Base-by-base conservation (phyloP, 2,113 vertebrate genomes). In the Callospermophilus lateralis region DNA sequence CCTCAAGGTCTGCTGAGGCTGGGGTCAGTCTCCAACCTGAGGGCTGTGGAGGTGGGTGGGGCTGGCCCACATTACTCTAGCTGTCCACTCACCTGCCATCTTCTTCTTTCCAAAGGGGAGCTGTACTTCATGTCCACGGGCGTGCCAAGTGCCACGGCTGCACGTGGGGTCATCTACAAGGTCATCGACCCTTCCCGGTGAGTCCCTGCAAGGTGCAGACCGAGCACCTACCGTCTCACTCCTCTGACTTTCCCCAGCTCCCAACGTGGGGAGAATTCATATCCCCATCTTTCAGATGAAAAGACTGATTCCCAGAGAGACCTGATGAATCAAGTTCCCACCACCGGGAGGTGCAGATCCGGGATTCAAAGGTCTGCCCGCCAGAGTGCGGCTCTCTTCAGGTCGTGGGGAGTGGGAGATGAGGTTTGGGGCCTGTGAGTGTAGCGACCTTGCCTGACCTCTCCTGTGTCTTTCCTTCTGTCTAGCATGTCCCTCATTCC, bases 91-190 rank as follows among this genome's bases (percentile, higher is more conserved):
- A 97, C 81, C 22, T 1, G 30, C 28, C 45, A 2, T 88, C 34
- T 77, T 48, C 28, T 92, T 39, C 5, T 34, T 15, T 93, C 77
- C 74, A 4, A 90, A 99, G 99, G 99, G 15, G 99, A 99, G 97
- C 98, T 99, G 63, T 99, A 99, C 96, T 99, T 99, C 98, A 98
- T 99, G 99, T 99, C 99, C 1, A 99, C 99, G 0, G 99, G 98
- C 0, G 6, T 99, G 61, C 99, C 99, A 0, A 99, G 99, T 1
- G 99, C 99, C 48, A 99, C 99, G 0, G 99, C 99, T 12, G 97
- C 99, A 0, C 97, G 97, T 0, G 99, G 99, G 73, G 99, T 99
- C 2, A 95, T 99, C 94, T 99, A 99, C 98, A 99, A 99, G 98
- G 98, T 99, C 58, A 98, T 99, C 37, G 99, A 99, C 96, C 99